A percentile compares a stretch with the other conserved stretches of the same genome.
phyloP scores from a whole-genome alignment of 2,113 vertebrate species.

The Casuarius casuarius region DNA sequence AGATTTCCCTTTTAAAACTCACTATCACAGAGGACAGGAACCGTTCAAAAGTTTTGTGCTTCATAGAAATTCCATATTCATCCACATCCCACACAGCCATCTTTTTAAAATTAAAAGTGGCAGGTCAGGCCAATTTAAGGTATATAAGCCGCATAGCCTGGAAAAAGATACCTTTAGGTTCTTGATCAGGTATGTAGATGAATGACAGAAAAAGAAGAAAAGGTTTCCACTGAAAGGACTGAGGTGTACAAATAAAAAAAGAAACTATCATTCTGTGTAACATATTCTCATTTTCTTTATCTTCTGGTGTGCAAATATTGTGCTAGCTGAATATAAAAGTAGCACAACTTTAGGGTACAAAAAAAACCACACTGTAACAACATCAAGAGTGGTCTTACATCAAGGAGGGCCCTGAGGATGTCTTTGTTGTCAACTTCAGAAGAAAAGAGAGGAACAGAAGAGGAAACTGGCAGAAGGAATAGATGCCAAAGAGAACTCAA shows the following conservation, averaged over 20 bases:
- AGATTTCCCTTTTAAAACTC: conserved; percentile 97
- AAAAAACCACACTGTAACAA: conserved; percentile 87
- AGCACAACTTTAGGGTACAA: conserved; percentile 98
- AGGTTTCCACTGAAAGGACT: conserved; percentile 66
- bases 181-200: conserved; percentile 83
- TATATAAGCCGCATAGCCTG: conserved; percentile 72
- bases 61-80: conserved; percentile 89
- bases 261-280: conserved; percentile 80
- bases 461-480: conserved; percentile 99
- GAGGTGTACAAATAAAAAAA: conserved; percentile 75
- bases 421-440: conserved; percentile 99
- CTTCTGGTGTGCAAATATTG: conserved; percentile 99
- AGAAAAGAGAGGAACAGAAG: conserved; percentile 99
- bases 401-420: conserved; percentile 99
- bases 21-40: conserved; percentile 88
- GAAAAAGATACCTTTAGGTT: conserved; percentile 75
- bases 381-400: conserved; percentile 99
- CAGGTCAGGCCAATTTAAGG: conserved; percentile 86
- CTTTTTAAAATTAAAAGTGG: conserved; percentile 87
- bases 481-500: conserved; percentile 99
- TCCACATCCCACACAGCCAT: conserved; percentile 76
- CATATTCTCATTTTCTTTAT: conserved; percentile 94
- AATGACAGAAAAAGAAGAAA: conserved; percentile 70
- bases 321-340: conserved; percentile 99
- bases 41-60: conserved; percentile 88